Evolutionary conservation across 2,888 invertebrate species (phyloP), one percentile per base, ranked within the genome.

Genomic region (Standfussiana lucernea): DNA sequence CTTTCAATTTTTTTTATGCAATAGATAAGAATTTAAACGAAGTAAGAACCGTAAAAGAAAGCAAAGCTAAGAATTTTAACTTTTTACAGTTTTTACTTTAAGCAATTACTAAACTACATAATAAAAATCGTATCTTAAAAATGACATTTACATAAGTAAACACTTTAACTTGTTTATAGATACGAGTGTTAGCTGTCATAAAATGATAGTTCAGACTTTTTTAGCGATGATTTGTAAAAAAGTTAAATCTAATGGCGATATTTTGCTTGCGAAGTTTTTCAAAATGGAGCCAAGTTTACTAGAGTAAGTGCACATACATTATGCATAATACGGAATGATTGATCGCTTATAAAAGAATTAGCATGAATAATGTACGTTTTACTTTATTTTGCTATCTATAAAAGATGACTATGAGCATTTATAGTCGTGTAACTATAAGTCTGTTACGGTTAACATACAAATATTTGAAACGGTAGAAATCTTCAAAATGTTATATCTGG

Each of bases 141-240:
- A n/a, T n/a, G n/a, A n/a, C n/a, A n/a, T n/a, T n/a, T n/a, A n/a
- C n/a, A n/a, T n/a, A n/a, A n/a, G n/a, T n/a, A n/a, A n/a, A n/a
- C n/a, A n/a, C n/a, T n/a, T n/a, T n/a, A n/a, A n/a, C n/a, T n/a
- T n/a, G n/a, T n/a, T n/a, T n/a, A n/a, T n/a, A n/a, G n/a, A n/a
- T n/a, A n/a, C n/a, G n/a, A n/a, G n/a, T n/a, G n/a, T n/a, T n/a
- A 56, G 24, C 42, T 37, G n/a, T 35, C 21, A 42, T 42, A 50
- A 73, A 78, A 78, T 70, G n/a, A 70, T 73, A 74, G 56, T 67
- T 32, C 15, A n/a, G 56, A 71, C n/a, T 7, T 59, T 32, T 13
- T 68, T 62, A 35, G n/a, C 32, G 13, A 72, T 75, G 72, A 75
- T 69, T 75, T 69, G 68, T 66, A 53, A 62, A 75, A 82, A 79